Conservation (phyloP, 2,113 vertebrate genomes). For the Rallus limicola region DNA sequence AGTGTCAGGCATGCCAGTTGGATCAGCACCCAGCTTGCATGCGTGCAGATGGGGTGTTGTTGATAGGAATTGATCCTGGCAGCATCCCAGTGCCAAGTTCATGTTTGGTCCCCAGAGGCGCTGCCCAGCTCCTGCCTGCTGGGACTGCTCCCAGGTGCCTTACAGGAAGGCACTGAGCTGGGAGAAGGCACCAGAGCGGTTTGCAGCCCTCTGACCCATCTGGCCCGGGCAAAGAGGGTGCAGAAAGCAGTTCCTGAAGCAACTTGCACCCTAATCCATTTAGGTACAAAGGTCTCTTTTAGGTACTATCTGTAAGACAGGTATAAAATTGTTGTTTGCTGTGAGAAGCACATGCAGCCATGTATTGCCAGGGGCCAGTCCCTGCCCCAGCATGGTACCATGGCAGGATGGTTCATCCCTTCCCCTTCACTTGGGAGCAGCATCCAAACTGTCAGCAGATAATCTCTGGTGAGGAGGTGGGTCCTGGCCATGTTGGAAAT, state of each 20-base stretch:
- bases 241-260: not conserved
- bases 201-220: not conserved
- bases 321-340: not conserved
- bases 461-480: not conserved
- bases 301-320: not conserved
- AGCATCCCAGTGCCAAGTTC: not conserved
- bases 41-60: accelerated
- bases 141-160: not conserved
- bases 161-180: not conserved
- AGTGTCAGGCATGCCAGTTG: not conserved
- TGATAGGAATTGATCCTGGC: not conserved
- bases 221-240: not conserved
- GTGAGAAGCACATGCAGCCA: not conserved
- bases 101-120: not conserved
- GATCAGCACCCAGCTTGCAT: not conserved
- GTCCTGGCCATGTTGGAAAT: not conserved
- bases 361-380: not conserved
- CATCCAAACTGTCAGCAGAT: accelerated
- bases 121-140: not conserved
- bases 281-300: not conserved
- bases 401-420: not conserved
- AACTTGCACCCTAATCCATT: not conserved
- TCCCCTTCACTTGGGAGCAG: not conserved
- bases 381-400: not conserved
- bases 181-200: not conserved